Base-by-base conservation (phyloP, 2,113 vertebrate species). In the Copsychus sechellarum region DNA sequence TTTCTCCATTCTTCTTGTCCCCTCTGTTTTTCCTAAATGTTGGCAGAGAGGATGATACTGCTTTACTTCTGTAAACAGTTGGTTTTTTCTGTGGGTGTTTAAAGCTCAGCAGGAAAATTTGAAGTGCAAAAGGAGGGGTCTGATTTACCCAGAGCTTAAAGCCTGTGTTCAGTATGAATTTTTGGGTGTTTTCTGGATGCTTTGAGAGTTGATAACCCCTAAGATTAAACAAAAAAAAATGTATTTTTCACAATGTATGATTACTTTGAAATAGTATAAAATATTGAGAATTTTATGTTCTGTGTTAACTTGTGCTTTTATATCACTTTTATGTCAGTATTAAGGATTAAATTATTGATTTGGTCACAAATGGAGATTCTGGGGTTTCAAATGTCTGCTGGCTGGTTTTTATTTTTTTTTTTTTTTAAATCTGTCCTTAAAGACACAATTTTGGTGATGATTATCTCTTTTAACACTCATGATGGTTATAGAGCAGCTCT, bases 51-150 rank as follows among this genome's bases (percentile, higher is more conserved):
- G 28, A 26, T 74, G 77, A 31, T 70, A 14, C 10, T 73, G 28
- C 53, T 83, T 80, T 36, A 5, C 25, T 36, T 66, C 38, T 81
- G 57, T 77, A 57, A 53, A 40, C 57, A 61, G 22, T 76, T 88
- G 62, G 60, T 48, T 85, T 51, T 93, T 85, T 76, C 11, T 83
- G 72, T 53, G 69, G 60, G 28, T 73, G 53, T 65, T 91, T n/a
- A 50, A 81, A 33, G 6, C 28, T 77, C 61, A 51, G 43, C 62
- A 83, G 66, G 76, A 54, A 48, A 73, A 86, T 54, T 38, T 54
- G 40, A 53, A 21, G 12, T 60, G 54, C 31, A 21, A 74, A 66
- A 50, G 21, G 23, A 80, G 36, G 33, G 62, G 2, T 34, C 3
- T 53, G 50, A 62, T 48, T 79, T 86, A 31, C 65, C 51, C 25